Evolutionary conservation across 1,140 invertebrate genomes (phyloP).

Genomic region (Lepidotrigona ventralis): DNA sequence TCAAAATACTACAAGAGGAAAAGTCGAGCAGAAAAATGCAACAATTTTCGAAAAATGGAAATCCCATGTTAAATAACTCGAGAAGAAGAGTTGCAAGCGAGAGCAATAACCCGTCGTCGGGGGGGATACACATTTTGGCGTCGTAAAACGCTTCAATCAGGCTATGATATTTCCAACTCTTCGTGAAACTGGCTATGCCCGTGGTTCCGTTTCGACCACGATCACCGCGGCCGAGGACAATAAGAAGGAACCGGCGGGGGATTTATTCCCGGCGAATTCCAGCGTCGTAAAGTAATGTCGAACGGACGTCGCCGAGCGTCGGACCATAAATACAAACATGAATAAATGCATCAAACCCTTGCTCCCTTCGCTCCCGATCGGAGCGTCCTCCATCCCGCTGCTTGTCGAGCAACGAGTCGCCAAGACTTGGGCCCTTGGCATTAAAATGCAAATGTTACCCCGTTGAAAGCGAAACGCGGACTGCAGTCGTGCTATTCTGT

Average conservation of each 20-base stretch:
- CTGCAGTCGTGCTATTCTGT: not conserved
- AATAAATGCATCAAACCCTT: conserved; percentile 73
- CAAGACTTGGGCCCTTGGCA: conserved; percentile 30
- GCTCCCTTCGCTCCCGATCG: conserved; percentile 54
- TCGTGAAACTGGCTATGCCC: conserved; percentile 11
- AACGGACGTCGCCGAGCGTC: not conserved
- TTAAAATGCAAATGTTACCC: conserved; percentile 76
- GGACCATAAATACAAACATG: conserved; percentile 73
- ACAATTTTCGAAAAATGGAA: not conserved
- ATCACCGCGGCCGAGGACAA: conserved; percentile 22
- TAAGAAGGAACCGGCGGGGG: conserved; percentile 3
- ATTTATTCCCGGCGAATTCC: conserved; percentile 59
- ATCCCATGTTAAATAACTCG: not conserved
- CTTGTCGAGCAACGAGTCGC: conserved; percentile 35
- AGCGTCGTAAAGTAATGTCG: conserved; percentile 58
- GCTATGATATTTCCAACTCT: not conserved
- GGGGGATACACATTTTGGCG: not conserved
- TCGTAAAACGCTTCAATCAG: conserved; percentile 36
- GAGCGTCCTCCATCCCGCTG: conserved; percentile 41
- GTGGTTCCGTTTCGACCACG: no score
- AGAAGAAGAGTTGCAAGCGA: not conserved
- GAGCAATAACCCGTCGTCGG: not conserved
- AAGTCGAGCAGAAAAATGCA: not conserved
- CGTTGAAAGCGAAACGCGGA: conserved; percentile 59
- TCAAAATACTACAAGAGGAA: not conserved